Conservation (phyloP, 1,140 invertebrate genomes). For the Lepeophtheirus salmonis region DNA sequence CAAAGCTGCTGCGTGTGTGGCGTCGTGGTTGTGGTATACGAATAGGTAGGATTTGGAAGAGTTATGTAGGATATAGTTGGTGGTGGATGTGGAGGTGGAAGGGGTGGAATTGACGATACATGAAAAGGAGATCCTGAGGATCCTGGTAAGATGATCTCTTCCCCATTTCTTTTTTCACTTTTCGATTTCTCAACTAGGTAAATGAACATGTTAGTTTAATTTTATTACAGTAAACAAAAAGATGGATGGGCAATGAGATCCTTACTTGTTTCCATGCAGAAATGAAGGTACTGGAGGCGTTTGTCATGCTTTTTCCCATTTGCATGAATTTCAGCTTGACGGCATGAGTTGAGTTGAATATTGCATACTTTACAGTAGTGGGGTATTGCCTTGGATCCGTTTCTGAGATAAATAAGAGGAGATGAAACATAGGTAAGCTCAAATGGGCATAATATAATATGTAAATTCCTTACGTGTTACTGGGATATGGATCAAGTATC, state of each 20-base stretch:
- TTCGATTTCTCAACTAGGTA: background rate
- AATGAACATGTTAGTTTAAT: too few relatives aligned
- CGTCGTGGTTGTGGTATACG: background rate
- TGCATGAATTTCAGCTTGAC: slow-evolving; percentile 7
- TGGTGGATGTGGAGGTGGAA: background rate
- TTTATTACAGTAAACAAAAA: background rate
- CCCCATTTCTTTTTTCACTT: background rate
- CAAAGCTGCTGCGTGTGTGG: background rate
- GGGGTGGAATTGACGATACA: too few relatives aligned
- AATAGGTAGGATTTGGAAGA: background rate
- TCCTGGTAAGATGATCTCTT: background rate
- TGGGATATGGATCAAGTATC: background rate
- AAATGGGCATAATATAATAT: background rate
- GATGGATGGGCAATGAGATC: background rate
- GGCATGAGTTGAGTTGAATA: slow-evolving; percentile 8
- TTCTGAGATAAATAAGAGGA: background rate
- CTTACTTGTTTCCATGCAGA: slow-evolving; percentile 3
- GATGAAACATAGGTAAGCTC: background rate
- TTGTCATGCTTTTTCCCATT: slow-evolving; percentile 7
- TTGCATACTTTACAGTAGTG: slow-evolving; percentile 10
- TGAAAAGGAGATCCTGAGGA: too few relatives aligned
- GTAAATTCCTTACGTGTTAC: background rate
- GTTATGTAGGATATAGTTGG: background rate
- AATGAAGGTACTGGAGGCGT: background rate
- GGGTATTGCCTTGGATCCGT: background rate